phyloP scores from a whole-genome alignment of 2,888 invertebrate species.

The Eustalomyia histrio region DNA sequence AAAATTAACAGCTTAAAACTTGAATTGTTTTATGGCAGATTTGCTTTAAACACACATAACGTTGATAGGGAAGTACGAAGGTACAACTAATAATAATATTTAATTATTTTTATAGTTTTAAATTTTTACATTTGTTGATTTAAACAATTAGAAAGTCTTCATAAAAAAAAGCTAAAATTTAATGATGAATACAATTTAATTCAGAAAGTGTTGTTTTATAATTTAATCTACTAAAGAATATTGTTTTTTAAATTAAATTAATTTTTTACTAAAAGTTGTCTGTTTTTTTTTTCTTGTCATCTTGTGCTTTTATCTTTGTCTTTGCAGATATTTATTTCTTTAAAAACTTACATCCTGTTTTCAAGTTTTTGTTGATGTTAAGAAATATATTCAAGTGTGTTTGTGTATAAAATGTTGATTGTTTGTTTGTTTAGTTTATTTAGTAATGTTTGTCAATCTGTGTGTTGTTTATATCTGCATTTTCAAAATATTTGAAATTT shows the following conservation, averaged over 20 bases:
- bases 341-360: constrained; percentile 52
- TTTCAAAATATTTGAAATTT: constrained; percentile 38
- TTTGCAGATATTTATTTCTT: constrained; percentile 54
- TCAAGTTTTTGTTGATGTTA: constrained; percentile 35
- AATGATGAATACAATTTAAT: too few relatives aligned
- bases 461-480: constrained; percentile 51
- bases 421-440: constrained; percentile 36
- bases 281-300: constrained; percentile 7
- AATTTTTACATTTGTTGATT: too few relatives aligned
- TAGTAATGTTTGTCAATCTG: constrained; percentile 67
- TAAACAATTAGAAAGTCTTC: too few relatives aligned
- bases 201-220: background rate
- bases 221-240: background rate
- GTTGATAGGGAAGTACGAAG: too few relatives aligned
- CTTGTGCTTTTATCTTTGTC: constrained; percentile 55
- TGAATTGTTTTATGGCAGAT: too few relatives aligned
- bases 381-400: constrained; percentile 37
- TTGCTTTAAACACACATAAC: too few relatives aligned
- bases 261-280: background rate
- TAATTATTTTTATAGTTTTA: too few relatives aligned
- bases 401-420: constrained; percentile 33
- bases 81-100: too few relatives aligned
- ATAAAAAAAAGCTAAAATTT: too few relatives aligned
- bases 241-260: background rate
- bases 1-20: too few relatives aligned